Evolutionary conservation across 2,797 vertebrate genomes (phyloP).

Genomic region (Sphaeramia orbicularis): DNA sequence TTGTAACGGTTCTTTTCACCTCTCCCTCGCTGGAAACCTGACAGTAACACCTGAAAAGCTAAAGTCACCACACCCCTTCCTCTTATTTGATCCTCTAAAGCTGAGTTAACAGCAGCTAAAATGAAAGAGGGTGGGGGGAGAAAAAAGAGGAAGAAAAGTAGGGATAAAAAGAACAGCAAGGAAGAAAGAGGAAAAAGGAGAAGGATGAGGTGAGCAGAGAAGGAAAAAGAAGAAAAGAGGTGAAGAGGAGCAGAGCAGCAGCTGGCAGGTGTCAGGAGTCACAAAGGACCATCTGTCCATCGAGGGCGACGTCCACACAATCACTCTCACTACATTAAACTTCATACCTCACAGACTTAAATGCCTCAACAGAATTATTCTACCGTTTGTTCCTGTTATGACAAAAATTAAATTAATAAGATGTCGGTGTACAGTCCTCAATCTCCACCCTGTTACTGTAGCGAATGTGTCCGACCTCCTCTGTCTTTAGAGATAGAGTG

Average conservation of each 20-base stretch:
- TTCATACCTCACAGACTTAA: conserved; percentile 82
- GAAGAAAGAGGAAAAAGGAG: conserved; percentile 21
- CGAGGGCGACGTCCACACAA: conserved; percentile 80
- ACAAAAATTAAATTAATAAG: no score
- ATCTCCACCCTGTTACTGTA: not conserved
- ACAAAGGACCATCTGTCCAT: conserved; percentile 99
- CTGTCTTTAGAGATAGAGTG: conserved; percentile 15
- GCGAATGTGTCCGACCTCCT: conserved; percentile 3
- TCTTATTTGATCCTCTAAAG: conserved; percentile 30
- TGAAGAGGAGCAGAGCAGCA: conserved; percentile 90
- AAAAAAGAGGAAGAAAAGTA: conserved; percentile 30
- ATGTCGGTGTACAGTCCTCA: not conserved
- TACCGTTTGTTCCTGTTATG: no score
- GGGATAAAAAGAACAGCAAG: conserved; percentile 12
- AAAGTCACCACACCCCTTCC: conserved; percentile 12
- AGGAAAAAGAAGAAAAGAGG: conserved; percentile 49
- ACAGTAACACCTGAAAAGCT: conserved; percentile 15
- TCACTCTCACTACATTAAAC: conserved; percentile 85
- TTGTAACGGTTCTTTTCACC: no score
- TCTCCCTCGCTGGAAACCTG: no score
- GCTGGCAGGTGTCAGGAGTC: conserved; percentile 98
- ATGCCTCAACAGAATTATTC: conserved; percentile 63
- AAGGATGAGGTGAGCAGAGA: conserved; percentile 60
- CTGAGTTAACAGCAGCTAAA: conserved; percentile 20
- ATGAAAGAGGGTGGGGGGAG: conserved; percentile 3